Conservation (phyloP, 2,113 vertebrate species). For the Chamaetylas fuelleborni region DNA sequence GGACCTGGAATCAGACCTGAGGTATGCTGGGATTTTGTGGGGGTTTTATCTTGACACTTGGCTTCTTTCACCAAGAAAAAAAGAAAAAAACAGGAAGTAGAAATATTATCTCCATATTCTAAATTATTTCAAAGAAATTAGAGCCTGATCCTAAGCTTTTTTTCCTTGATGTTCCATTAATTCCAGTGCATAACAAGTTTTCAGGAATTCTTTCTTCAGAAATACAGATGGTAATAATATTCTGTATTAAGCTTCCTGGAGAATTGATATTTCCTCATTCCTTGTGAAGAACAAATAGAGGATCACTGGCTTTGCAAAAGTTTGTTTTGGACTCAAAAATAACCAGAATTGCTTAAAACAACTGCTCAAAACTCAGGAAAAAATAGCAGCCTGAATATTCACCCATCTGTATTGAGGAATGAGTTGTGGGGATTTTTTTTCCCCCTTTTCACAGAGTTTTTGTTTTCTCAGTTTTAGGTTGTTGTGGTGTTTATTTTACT, state of each 20-base stretch:
- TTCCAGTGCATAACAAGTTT: neutral
- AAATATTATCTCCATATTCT: neutral
- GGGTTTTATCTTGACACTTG: neutral
- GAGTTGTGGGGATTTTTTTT: neutral
- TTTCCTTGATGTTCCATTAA: neutral
- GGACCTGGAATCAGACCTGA: constrained; percentile 81
- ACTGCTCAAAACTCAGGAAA: neutral
- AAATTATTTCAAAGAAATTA: neutral
- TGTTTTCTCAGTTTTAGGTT: neutral
- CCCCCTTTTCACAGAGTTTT: neutral
- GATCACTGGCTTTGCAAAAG: neutral
- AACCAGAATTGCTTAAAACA: neutral
- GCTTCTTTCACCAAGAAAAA: neutral
- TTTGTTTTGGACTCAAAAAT: neutral
- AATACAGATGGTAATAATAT: constrained; percentile 20
- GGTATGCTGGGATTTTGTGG: constrained; percentile 51
- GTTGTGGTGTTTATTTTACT: neutral
- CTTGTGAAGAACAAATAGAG: neutral
- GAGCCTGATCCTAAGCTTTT: neutral
- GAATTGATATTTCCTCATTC: neutral
- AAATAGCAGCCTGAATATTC: neutral
- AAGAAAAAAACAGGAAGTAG: neutral
- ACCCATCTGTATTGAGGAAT: neutral
- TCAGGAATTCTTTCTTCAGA: constrained; percentile 4
- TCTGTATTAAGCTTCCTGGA: neutral